Conservation (phyloP, 2,797 vertebrate genomes). For the Ibycter americanus region DNA sequence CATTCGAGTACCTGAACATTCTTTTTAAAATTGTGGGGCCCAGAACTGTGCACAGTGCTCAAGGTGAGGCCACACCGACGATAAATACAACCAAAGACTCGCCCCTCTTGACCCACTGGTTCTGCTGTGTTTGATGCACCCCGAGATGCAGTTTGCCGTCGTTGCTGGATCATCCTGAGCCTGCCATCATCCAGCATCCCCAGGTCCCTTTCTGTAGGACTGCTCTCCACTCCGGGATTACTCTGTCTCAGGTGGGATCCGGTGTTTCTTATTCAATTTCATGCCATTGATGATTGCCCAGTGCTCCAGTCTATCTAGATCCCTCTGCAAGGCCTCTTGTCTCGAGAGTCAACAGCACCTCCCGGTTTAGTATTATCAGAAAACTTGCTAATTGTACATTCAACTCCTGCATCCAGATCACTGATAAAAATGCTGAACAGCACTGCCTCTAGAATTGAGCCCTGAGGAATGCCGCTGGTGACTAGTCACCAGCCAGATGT, state of each 20-base stretch:
- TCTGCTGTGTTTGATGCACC: not conserved
- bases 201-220: not conserved
- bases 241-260: not conserved
- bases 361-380: not conserved
- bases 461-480: no score
- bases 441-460: not conserved
- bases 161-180: not conserved
- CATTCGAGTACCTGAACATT: no score
- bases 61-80: no score
- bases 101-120: rapidly evolving
- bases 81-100: no score
- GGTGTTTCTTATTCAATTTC: not conserved
- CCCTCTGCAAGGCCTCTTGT: not conserved
- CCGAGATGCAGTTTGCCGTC: rapidly evolving
- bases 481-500: no score
- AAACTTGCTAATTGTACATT: not conserved
- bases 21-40: no score
- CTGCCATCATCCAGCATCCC: not conserved
- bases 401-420: no score
- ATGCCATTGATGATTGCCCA: not conserved
- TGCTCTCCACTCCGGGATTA: not conserved
- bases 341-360: not conserved
- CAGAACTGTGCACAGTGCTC: no score
- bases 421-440: not conserved
- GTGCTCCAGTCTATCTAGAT: not conserved